Conservation (phyloP, 2,888 invertebrate genomes). For the Chloromyia formosa region DNA sequence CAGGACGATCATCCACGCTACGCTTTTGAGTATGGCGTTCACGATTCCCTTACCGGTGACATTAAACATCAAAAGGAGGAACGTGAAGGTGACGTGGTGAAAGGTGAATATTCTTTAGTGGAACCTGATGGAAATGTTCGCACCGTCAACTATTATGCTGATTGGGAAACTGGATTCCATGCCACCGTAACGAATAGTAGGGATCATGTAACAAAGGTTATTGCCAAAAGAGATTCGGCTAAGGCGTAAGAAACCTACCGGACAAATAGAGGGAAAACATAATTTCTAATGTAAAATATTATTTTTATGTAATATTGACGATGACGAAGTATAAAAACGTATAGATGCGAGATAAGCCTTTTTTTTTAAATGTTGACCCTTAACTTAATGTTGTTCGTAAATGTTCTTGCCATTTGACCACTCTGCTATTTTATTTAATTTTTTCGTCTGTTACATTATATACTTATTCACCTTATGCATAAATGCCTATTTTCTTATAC, state of each 20-base stretch:
- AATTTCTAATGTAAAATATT: conserved; percentile 37
- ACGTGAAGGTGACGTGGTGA: conserved; percentile 77
- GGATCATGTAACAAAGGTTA: conserved; percentile 63
- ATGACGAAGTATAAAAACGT: conserved; percentile 5
- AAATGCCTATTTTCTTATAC: no score
- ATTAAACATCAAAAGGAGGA: conserved; percentile 78
- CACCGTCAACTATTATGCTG: conserved; percentile 78
- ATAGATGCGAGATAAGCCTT: conserved; percentile 22
- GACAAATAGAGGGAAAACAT: conserved; percentile 5
- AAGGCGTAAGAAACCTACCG: conserved; percentile 24
- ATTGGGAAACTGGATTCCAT: conserved; percentile 82
- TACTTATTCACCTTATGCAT: conserved; percentile 16
- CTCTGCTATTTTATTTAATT: not conserved
- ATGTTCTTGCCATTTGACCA: conserved; percentile 35
- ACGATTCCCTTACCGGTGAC: conserved; percentile 79
- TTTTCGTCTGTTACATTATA: not conserved
- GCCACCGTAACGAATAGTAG: conserved; percentile 75
- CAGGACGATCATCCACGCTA: conserved; percentile 75
- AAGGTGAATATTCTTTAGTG: conserved; percentile 74
- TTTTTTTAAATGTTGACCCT: conserved; percentile 11
- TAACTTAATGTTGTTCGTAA: conserved; percentile 29
- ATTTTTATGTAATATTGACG: conserved; percentile 25
- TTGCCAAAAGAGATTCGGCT: conserved; percentile 58
- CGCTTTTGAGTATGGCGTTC: conserved; percentile 77
- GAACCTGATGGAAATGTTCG: conserved; percentile 80